Evolutionary conservation across 2,113 vertebrate genomes (phyloP).

Genomic region (Geococcyx californianus): DNA sequence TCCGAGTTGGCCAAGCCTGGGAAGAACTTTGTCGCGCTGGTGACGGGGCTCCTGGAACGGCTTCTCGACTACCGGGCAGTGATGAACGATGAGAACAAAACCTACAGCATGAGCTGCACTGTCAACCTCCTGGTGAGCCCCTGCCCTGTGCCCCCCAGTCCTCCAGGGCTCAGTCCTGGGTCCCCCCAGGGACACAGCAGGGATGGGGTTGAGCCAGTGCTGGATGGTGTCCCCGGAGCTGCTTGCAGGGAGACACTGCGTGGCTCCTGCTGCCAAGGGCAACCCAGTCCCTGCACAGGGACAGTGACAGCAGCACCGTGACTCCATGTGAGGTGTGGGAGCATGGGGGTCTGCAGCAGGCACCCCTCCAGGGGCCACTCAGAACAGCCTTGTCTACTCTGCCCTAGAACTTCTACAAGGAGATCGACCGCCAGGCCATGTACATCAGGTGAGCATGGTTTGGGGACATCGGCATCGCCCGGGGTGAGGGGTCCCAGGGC

Average conservation of each 20-base stretch:
- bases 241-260: background rate
- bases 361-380: background rate
- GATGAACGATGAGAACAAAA: conserved; percentile 65
- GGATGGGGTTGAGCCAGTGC: background rate
- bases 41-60: conserved; percentile 57
- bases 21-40: conserved; percentile 25
- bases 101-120: conserved; percentile 71
- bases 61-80: conserved; percentile 67
- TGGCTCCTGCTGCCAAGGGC: fast-evolving
- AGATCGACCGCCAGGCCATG: conserved; percentile 68
- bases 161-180: background rate
- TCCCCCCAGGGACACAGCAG: background rate
- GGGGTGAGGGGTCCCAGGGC: fast-evolving
- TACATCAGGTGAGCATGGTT: conserved; percentile 57
- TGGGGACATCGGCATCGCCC: fast-evolving
- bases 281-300: background rate
- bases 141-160: no score
- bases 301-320: fast-evolving
- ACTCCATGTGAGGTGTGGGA: background rate
- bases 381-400: background rate
- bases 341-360: fast-evolving
- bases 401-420: conserved; percentile 72
- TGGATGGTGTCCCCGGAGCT: background rate
- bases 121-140: conserved; percentile 67
- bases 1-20: conserved; percentile 20